Base-by-base conservation (phyloP, 37 sponge, comb jelly and placozoan species). In the Theonella swinhoei region DNA sequence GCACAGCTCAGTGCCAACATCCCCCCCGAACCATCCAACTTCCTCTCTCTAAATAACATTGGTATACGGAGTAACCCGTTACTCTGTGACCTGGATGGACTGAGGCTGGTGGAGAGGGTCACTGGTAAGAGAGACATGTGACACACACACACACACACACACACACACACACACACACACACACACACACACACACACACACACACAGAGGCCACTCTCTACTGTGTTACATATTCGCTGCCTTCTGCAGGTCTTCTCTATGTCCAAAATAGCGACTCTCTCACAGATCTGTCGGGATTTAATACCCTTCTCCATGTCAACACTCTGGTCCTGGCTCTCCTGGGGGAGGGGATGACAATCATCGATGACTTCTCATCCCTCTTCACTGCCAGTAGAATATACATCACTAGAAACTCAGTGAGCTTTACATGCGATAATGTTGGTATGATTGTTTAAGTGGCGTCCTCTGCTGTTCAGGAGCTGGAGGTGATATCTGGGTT, bases 401-500 rank as follows among this genome's bases (percentile, higher is more conserved):
- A 75, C 77, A 68, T 85, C 59, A 85, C 77, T 7, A 66, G 67
- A 19, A 29, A n/a, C 67, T 23, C 5, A 8, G 67, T 47, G 54
- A 47, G 54, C 28, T 11, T 62, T 31, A 28, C 4, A 22, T 78
- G 79, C 3, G 43, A 11, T 65, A 47, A 47, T 47, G 14, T 14
- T 47, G 14, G 54, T 17, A 47, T 47, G 14, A 47, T 17, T 17
- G 54, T 47, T 40, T 68, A 42, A 25, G 29, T 69, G 20, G 8
- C 1, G 60, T 72, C 14, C 59, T 36, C 26, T 23, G 33, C 29
- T 78, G 2, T 64, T 23, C 62, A 89, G 89, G 41, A 28, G 3
- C 64, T 89, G 43, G 37, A 78, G 37, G 68, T 29, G 28, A 64
- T 91, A 1, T 40, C 86, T 87, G 92, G 92, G 34, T 87, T 91